Conservation (phyloP, 1,140 invertebrate species). For the Platyscapa corneri region DNA sequence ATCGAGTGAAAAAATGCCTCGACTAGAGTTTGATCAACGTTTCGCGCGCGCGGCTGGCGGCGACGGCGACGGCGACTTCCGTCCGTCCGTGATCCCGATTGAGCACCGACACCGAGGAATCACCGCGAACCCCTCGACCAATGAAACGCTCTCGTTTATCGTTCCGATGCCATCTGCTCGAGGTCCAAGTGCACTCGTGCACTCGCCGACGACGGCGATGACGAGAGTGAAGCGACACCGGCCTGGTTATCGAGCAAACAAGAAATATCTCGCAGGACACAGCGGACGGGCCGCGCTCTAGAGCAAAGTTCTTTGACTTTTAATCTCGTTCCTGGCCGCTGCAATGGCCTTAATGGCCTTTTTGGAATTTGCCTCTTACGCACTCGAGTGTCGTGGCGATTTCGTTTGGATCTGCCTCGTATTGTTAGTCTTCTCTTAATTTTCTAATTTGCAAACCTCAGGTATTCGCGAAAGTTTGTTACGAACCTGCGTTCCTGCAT, state of each 20-base stretch:
- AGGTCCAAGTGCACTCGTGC: neutral
- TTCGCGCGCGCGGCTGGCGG: neutral
- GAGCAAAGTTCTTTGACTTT: constrained; percentile 45
- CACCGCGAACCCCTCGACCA: neutral
- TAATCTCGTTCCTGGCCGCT: constrained; percentile 2
- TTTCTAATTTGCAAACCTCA: neutral
- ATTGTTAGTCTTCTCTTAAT: neutral
- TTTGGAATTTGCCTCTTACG: neutral
- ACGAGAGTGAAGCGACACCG: neutral
- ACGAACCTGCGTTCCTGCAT: too few species aligned
- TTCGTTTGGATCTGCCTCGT: too few species aligned
- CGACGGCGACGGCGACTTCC: neutral
- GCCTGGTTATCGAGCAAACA: constrained; percentile 49
- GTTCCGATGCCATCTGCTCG: neutral
- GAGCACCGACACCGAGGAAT: neutral
- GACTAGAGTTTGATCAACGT: too few species aligned
- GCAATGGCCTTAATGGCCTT: neutral
- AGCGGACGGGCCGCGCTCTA: neutral
- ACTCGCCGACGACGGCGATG: neutral
- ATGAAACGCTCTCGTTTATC: neutral
- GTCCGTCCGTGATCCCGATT: neutral
- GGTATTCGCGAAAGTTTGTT: too few species aligned
- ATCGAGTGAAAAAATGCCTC: too few species aligned
- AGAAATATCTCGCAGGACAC: constrained; percentile 46
- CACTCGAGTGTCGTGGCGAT: too few species aligned